A percentile compares a stretch with the other conserved stretches of the same genome.
phyloP scores from a whole-genome alignment of 2,113 vertebrate genomes.

The Catharus minimus region DNA sequence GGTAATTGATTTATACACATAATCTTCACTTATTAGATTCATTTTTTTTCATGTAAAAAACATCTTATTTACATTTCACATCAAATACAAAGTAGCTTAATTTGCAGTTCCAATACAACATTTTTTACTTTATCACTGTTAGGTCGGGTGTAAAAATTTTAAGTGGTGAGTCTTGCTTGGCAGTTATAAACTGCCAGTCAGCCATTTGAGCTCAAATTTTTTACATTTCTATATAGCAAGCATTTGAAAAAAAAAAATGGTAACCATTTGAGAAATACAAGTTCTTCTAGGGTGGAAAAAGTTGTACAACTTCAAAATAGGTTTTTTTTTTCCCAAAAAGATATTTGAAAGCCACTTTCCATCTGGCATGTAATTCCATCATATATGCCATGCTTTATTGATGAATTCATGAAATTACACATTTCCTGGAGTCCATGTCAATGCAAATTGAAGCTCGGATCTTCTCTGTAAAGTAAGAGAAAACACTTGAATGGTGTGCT shows the following conservation, averaged over 20 bases:
- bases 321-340: background rate
- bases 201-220: background rate
- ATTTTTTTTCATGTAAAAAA: background rate
- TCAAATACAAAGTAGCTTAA: background rate
- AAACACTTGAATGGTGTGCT: background rate
- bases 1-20: background rate
- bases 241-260: background rate
- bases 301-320: background rate
- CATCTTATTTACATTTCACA: background rate
- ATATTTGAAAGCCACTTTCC: background rate
- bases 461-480: conserved; percentile 78
- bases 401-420: conserved; percentile 78
- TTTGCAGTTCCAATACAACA: background rate
- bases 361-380: background rate
- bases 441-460: conserved; percentile 70
- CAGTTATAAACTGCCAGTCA: background rate
- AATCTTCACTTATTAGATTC: background rate
- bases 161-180: background rate
- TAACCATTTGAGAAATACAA: background rate
- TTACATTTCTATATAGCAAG: background rate
- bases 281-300: background rate
- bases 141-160: background rate
- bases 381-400: background rate
- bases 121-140: background rate
- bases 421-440: conserved; percentile 71